phyloP scores from a whole-genome alignment of 2,797 vertebrate genomes.

The Chelon labrosus region DNA sequence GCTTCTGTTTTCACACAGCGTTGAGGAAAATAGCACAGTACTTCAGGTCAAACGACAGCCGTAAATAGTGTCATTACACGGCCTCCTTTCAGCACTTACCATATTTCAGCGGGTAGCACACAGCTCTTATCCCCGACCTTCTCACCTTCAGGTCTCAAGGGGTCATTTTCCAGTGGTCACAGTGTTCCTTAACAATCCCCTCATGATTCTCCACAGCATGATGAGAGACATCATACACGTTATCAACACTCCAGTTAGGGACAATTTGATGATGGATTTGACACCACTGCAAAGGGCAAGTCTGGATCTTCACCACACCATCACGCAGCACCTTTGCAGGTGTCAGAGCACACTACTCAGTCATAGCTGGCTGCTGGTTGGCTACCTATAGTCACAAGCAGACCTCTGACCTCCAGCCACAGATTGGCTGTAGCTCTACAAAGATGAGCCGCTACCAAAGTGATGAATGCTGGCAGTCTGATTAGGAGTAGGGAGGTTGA shows the following conservation, averaged over 20 bases:
- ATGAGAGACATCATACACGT: not conserved
- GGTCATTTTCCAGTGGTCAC: too few species aligned
- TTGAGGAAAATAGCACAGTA: conserved; percentile 1
- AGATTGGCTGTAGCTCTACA: not conserved
- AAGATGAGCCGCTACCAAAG: too few species aligned
- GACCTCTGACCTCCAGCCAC: not conserved
- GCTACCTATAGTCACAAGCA: not conserved
- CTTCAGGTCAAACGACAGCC: conserved; percentile 21
- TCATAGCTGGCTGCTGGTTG: not conserved
- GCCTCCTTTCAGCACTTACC: conserved; percentile 7
- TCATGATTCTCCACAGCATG: not conserved
- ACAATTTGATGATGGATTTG: not conserved
- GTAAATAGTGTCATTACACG: conserved; percentile 16
- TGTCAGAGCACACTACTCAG: not conserved
- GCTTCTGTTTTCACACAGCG: conserved; percentile 24
- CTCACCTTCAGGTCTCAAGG: not conserved
- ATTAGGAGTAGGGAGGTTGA: too few species aligned
- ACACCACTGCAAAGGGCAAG: not conserved
- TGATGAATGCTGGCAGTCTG: too few species aligned
- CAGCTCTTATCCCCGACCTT: not conserved
- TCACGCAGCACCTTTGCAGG: not conserved
- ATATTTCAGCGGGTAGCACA: not conserved
- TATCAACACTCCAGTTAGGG: not conserved
- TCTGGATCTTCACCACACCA: not conserved
- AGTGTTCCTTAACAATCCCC: not conserved